Percentiles rank a stretch among this genome's conserved stretches.
Conservation (phyloP, 2,888 invertebrate genomes). For the Metalampra italica region DNA sequence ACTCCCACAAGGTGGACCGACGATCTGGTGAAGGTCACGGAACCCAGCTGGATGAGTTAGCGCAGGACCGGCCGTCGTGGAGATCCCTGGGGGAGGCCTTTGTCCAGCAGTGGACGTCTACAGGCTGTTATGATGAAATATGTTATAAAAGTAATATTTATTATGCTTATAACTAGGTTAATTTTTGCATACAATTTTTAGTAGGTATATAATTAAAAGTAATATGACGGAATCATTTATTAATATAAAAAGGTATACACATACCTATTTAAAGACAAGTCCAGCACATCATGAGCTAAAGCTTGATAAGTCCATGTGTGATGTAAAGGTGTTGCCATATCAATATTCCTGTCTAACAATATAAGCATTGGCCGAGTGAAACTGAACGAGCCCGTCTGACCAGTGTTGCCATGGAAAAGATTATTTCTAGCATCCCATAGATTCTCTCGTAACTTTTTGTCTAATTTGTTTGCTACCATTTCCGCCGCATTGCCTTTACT, state of each 20-base stretch:
- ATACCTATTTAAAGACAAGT: slow-evolving; percentile 92
- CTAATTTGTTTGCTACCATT: slow-evolving; percentile 97
- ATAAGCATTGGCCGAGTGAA: slow-evolving; percentile 96
- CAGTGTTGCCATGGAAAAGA: slow-evolving; percentile 92
- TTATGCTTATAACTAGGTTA: no score
- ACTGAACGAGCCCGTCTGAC: slow-evolving; percentile 86
- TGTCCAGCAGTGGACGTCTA: no score
- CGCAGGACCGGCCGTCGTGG: no score
- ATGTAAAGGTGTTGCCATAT: slow-evolving; percentile 98
- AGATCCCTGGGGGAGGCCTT: no score
- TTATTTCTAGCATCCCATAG: slow-evolving; percentile 97
- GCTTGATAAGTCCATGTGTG: slow-evolving; percentile 99
- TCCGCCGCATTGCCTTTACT: slow-evolving; percentile 98
- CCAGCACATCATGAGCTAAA: slow-evolving; percentile 96
- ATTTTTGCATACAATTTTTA: no score
- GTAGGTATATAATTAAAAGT: no score
- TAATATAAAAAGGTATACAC: neutral
- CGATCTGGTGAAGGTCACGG: no score
- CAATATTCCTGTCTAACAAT: slow-evolving; percentile 94
- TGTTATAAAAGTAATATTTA: no score
- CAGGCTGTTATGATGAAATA: no score
- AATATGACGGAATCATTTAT: no score
- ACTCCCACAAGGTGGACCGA: no score
- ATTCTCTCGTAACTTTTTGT: slow-evolving; percentile 98
- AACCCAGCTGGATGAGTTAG: no score